These are phyloP conservation scores for Heteronetta atricapilla DNA, from an alignment of 2,113 vertebrate species.

Conservation along the genomic window DNA sequence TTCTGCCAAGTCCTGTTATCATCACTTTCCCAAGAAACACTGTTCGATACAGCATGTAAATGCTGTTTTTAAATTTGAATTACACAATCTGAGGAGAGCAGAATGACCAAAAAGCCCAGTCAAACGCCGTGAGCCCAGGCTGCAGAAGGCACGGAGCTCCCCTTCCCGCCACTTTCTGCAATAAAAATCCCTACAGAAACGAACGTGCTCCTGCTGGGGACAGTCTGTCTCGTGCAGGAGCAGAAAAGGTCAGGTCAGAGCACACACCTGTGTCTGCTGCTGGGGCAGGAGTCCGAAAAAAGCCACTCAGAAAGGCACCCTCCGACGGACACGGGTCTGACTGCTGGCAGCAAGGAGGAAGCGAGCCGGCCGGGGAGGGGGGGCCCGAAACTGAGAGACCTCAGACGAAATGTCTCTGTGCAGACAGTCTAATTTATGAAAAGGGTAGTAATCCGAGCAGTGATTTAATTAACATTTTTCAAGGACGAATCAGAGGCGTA, in stretches of 20 bases:
- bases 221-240: background rate
- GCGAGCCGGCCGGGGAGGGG: background rate
- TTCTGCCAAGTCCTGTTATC: background rate
- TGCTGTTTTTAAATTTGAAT: background rate
- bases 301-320: background rate
- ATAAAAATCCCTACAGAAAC: background rate
- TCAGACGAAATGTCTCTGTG: background rate
- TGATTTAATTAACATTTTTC: slow-evolving; percentile 27
- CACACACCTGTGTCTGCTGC: background rate
- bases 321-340: background rate
- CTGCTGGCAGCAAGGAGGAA: background rate
- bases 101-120: slow-evolving; percentile 3
- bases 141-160: fast-evolving
- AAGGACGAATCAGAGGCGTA: background rate
- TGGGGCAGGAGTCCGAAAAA: fast-evolving
- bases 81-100: background rate
- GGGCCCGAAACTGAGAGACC: background rate
- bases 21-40: slow-evolving; percentile 6
- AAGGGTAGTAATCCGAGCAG: background rate
- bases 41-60: background rate
- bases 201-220: background rate
- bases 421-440: background rate
- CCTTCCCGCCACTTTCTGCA: background rate
- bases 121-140: background rate
- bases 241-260: background rate